These are phyloP conservation scores for Acleris emargana DNA, from an alignment of 2,888 invertebrate genomes.

Conservation along the genomic window DNA sequence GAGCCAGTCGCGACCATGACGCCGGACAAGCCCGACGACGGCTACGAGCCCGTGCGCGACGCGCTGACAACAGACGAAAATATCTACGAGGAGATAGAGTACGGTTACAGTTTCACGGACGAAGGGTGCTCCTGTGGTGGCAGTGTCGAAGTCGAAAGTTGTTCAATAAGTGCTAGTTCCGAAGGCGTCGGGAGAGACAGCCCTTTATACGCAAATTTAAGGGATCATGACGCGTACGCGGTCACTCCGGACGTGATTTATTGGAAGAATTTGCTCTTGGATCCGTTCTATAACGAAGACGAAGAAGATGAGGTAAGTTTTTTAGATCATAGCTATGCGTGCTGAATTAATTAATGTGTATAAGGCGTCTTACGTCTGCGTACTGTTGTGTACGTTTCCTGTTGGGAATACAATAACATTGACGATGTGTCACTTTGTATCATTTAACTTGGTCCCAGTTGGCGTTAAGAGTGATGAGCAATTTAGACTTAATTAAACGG, in stretches of 20 bases:
- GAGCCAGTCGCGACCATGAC: conserved; percentile 73
- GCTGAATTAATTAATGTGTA: conserved; percentile 32
- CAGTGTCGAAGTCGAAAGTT: conserved; percentile 77
- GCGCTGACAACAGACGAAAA: conserved; percentile 73
- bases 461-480: conserved; percentile 28
- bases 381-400: conserved; percentile 31
- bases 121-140: conserved; percentile 77
- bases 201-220: conserved; percentile 75
- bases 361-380: conserved; percentile 25
- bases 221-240: conserved; percentile 78
- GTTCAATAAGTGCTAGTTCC: conserved; percentile 75
- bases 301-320: conserved; percentile 81
- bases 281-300: conserved; percentile 80
- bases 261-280: conserved; percentile 80
- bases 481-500: conserved; percentile 36
- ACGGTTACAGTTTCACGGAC: conserved; percentile 69
- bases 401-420: conserved; percentile 24
- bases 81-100: conserved; percentile 79
- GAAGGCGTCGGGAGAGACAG: conserved; percentile 73
- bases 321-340: conserved; percentile 34
- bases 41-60: conserved; percentile 76
- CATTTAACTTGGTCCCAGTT: conserved; percentile 31
- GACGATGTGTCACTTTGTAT: conserved; percentile 32
- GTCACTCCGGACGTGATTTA: conserved; percentile 77
- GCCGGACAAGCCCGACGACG: conserved; percentile 76